phyloP scores from a whole-genome alignment of 2,888 invertebrate genomes.

The Penaeus monodon region DNA sequence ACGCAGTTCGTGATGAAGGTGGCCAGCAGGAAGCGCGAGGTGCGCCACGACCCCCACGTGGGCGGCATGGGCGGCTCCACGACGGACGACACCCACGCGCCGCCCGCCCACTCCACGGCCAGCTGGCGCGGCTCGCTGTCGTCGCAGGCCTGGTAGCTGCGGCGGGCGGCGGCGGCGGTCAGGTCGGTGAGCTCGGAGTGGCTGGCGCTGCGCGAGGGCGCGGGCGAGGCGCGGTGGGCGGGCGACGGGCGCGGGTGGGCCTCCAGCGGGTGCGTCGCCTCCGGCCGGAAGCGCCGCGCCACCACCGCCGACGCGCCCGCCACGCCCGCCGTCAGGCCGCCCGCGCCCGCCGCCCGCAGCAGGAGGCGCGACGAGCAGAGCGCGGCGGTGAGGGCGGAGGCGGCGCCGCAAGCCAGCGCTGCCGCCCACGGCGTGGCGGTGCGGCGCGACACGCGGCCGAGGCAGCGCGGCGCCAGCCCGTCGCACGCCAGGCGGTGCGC shows the following conservation, averaged over 20 bases:
- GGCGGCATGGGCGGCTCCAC: slow-evolving; percentile 51
- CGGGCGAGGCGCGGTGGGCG: slow-evolving; percentile 11
- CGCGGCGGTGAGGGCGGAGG: slow-evolving; percentile 37
- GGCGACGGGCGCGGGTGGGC: background rate
- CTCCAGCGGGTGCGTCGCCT: slow-evolving; percentile 15
- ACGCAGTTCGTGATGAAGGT: slow-evolving; percentile 53
- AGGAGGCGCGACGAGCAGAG: slow-evolving; percentile 44
- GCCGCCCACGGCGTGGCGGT: slow-evolving; percentile 54
- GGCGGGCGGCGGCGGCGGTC: slow-evolving; percentile 9
- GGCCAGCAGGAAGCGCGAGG: slow-evolving; percentile 53
- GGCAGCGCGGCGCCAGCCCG: slow-evolving; percentile 46
- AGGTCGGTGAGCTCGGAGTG: slow-evolving; percentile 29
- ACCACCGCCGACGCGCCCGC: slow-evolving; percentile 55
- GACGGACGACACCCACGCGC: slow-evolving; percentile 40
- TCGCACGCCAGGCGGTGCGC: slow-evolving; percentile 48
- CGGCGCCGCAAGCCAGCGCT: slow-evolving; percentile 39
- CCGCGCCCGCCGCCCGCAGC: slow-evolving; percentile 48
- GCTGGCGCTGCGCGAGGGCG: slow-evolving; percentile 33
- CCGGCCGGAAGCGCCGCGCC: slow-evolving; percentile 44
- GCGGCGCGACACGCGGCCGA: slow-evolving; percentile 28
- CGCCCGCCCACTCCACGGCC: slow-evolving; percentile 49
- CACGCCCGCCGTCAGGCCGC: slow-evolving; percentile 45
- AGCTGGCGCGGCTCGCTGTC: slow-evolving; percentile 45
- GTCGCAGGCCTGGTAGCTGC: slow-evolving; percentile 22
- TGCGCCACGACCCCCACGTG: slow-evolving; percentile 47